A percentile compares a stretch with the other conserved stretches of the same genome.
Evolutionary conservation across 2,888 invertebrate genomes (phyloP).

Genomic region (Tetropium fuscum): DNA sequence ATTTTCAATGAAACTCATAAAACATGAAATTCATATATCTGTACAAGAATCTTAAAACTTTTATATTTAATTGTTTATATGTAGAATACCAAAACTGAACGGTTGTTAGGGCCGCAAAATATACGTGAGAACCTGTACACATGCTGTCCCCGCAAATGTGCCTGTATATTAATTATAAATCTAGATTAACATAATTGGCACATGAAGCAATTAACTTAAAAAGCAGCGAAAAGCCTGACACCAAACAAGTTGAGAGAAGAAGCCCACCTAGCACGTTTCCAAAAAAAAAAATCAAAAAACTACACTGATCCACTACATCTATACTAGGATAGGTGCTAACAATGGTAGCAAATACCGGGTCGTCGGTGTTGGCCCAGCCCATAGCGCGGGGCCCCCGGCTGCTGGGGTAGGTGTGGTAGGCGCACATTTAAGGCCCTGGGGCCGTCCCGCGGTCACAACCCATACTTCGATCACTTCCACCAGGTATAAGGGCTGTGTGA

Average conservation of each 20-base stretch:
- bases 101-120: too few relatives aligned
- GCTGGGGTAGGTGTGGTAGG: constrained; percentile 66
- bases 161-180: too few relatives aligned
- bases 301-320: constrained; percentile 39
- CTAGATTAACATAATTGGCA: too few relatives aligned
- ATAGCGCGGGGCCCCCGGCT: constrained; percentile 61
- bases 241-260: too few relatives aligned
- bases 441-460: background rate
- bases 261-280: background rate
- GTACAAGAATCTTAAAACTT: too few relatives aligned
- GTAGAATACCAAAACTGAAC: too few relatives aligned
- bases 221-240: background rate
- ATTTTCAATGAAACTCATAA: too few relatives aligned
- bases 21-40: too few relatives aligned
- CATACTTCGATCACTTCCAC: constrained; percentile 14
- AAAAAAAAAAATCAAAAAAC: constrained; percentile 19
- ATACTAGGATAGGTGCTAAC: constrained; percentile 38
- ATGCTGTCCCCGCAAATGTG: too few relatives aligned
- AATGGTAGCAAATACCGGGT: constrained; percentile 42
- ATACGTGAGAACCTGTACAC: too few relatives aligned
- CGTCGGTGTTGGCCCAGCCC: constrained; percentile 60
- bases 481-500: constrained; percentile 14
- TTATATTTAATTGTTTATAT: too few relatives aligned
- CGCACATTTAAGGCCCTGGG: constrained; percentile 59
- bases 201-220: too few relatives aligned